phyloP scores from a whole-genome alignment of 2,888 invertebrate species.

The Trichacis sp. region DNA sequence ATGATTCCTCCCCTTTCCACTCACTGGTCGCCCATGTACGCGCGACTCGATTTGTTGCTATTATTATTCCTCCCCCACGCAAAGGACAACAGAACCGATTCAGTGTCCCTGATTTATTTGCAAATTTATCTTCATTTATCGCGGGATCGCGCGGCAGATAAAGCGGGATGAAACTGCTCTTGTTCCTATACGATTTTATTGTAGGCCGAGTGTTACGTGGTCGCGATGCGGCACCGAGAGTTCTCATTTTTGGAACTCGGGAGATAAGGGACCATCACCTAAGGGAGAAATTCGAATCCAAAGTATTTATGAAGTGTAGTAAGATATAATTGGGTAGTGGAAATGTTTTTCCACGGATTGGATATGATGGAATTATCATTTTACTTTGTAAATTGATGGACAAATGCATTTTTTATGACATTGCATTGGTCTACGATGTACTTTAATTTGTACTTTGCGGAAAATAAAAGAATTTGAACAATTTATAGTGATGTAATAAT shows the following conservation, averaged over 20 bases:
- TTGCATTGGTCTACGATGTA: no score
- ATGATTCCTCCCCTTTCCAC: neutral
- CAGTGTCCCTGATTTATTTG: conserved; percentile 39
- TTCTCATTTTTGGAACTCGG: conserved; percentile 23
- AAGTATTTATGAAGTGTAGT: no score
- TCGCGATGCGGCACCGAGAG: conserved; percentile 12
- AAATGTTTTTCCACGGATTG: no score
- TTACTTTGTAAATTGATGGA: no score
- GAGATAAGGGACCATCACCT: no score
- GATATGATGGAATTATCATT: no score
- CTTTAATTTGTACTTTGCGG: no score
- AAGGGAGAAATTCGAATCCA: no score
- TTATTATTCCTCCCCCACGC: conserved; percentile 33
- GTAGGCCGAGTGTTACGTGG: conserved; percentile 24
- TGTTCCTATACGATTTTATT: conserved; percentile 34
- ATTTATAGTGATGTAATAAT: no score
- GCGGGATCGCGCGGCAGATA: conserved; percentile 28
- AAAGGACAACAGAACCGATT: conserved; percentile 20
- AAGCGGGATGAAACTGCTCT: conserved; percentile 22
- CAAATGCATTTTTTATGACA: no score
- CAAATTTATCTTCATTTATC: conserved; percentile 39
- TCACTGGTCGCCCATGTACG: neutral
- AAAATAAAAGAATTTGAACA: no score
- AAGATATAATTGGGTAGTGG: no score
- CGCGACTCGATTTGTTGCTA: conserved; percentile 14